Conservation (phyloP, 2,888 invertebrate genomes). For the Cartodere bifasciata region DNA sequence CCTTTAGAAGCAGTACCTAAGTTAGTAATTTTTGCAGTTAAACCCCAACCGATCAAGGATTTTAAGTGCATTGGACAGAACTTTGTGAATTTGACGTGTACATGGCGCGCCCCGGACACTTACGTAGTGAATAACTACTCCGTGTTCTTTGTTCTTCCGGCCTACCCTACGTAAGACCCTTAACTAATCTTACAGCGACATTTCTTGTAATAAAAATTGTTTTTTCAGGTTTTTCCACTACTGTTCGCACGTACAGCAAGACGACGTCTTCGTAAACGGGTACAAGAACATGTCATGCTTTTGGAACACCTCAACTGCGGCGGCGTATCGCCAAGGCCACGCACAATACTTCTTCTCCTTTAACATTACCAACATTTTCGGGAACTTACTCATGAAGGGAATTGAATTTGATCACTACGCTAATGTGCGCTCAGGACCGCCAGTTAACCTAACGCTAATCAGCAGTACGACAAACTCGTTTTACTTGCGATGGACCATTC, state of each 20-base stretch:
- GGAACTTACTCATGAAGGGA: slow-evolving; percentile 38
- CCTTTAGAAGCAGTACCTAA: slow-evolving; percentile 14
- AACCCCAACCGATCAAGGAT: slow-evolving; percentile 51
- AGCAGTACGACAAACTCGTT: slow-evolving; percentile 38
- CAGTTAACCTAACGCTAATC: slow-evolving; percentile 35
- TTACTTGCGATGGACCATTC: slow-evolving; percentile 37
- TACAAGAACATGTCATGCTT: slow-evolving; percentile 30
- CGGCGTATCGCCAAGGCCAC: slow-evolving; percentile 42
- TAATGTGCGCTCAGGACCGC: slow-evolving; percentile 35
- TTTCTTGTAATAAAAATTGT: not conserved
- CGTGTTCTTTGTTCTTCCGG: too few species aligned
- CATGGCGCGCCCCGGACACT: slow-evolving; percentile 51
- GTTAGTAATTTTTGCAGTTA: too few species aligned
- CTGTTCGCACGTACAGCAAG: slow-evolving; percentile 12
- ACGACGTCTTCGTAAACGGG: slow-evolving; percentile 16
- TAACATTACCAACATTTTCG: slow-evolving; percentile 49
- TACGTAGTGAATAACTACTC: slow-evolving; percentile 44
- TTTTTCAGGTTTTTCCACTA: slow-evolving; percentile 7
- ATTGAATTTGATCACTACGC: slow-evolving; percentile 43
- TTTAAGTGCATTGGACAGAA: slow-evolving; percentile 64
- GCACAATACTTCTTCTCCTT: slow-evolving; percentile 45
- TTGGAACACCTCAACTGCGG: slow-evolving; percentile 39
- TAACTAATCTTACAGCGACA: not conserved
- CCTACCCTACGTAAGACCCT: too few species aligned
- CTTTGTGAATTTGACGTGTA: slow-evolving; percentile 60